Percentiles rank a stretch among this genome's conserved stretches.
Evolutionary conservation across 2,888 invertebrate genomes (phyloP).

Genomic region (Drosophila tripunctata): DNA sequence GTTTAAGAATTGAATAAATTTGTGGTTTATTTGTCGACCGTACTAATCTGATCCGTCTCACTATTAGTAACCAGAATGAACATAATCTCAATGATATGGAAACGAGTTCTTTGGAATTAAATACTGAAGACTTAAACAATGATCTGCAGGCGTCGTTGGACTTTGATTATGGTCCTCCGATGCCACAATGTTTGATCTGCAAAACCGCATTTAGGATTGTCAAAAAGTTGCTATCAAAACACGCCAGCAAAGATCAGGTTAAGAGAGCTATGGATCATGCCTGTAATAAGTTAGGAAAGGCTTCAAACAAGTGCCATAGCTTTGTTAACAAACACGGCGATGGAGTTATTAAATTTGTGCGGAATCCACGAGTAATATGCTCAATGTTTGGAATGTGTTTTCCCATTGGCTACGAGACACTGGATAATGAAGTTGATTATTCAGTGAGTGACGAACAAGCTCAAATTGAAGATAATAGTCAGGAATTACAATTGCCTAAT

Average conservation of each 20-base stretch:
- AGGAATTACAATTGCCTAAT: background rate
- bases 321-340: slow-evolving; percentile 18
- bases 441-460: no score
- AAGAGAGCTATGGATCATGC: slow-evolving; percentile 9
- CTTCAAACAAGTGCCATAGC: slow-evolving; percentile 15
- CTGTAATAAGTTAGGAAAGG: slow-evolving; percentile 21
- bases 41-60: no score
- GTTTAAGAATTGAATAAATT: no score
- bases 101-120: background rate
- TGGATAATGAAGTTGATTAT: background rate
- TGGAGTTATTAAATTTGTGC: slow-evolving; percentile 9
- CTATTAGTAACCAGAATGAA: background rate
- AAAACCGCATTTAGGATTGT: slow-evolving; percentile 10
- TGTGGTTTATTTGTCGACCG: no score
- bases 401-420: background rate
- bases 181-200: slow-evolving; percentile 19
- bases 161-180: background rate
- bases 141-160: background rate
- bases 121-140: background rate
- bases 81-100: background rate
- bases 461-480: background rate
- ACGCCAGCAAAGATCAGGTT: slow-evolving; percentile 8
- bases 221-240: slow-evolving; percentile 12
- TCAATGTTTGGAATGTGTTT: slow-evolving; percentile 24
- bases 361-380: slow-evolving; percentile 19